phyloP scores from a whole-genome alignment of 2,888 invertebrate genomes.

The Caenorhabditis drosophilae region DNA sequence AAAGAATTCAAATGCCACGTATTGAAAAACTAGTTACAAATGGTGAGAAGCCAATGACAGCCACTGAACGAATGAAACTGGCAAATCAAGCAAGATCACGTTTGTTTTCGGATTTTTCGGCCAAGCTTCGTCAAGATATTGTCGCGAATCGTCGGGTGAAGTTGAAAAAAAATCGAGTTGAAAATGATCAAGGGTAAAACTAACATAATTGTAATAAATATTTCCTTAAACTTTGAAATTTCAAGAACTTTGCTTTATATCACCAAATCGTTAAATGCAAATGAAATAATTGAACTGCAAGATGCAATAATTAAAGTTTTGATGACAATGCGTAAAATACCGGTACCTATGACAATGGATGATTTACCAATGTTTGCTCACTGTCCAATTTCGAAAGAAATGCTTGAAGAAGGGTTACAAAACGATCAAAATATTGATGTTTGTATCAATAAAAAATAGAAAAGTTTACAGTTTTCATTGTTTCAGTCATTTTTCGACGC shows the following conservation, averaged over 20 bases:
- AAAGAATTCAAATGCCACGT: neutral
- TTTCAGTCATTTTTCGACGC: conserved; percentile 14
- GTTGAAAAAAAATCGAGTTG: conserved; percentile 8
- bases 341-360: conserved; percentile 23
- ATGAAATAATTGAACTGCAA: conserved; percentile 29
- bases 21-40: neutral
- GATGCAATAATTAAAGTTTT: conserved; percentile 24
- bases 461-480: no score
- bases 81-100: conserved; percentile 20
- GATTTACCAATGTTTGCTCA: conserved; percentile 28
- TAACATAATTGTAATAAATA: no score
- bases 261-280: conserved; percentile 28
- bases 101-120: conserved; percentile 23
- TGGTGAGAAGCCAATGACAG: neutral
- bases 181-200: conserved; percentile 24
- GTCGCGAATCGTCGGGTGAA: conserved; percentile 20
- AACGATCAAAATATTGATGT: conserved; percentile 6
- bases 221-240: no score
- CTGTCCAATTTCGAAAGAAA: conserved; percentile 21
- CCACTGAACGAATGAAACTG: conserved; percentile 14
- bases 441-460: no score
- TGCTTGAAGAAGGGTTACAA: conserved; percentile 14
- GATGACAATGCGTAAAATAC: conserved; percentile 25
- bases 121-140: conserved; percentile 26
- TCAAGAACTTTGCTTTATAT: conserved; percentile 28